A percentile compares a stretch with the other conserved stretches of the same genome.
Conservation (phyloP, 1,140 invertebrate species). For the Thrips palmi region DNA sequence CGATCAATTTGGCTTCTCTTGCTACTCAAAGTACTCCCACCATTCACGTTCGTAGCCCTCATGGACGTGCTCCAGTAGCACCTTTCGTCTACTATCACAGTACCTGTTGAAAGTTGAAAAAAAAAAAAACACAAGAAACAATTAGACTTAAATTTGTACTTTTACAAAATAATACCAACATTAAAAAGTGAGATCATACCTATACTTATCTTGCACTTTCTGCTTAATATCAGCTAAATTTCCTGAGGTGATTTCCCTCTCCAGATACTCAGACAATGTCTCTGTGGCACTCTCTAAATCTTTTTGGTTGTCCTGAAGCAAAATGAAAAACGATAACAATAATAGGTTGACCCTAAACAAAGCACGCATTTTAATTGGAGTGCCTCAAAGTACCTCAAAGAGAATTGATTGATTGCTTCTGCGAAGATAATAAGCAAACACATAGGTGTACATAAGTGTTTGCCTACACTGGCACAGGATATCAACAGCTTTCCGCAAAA, state of each 20-base stretch:
- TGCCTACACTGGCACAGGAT: constrained; percentile 93
- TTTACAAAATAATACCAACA: constrained; percentile 1
- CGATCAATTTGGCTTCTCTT: constrained; percentile 2
- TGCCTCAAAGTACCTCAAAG: constrained; percentile 50
- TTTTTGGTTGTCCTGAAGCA: constrained; percentile 75
- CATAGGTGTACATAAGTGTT: constrained; percentile 98
- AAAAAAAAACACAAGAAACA: constrained; percentile 7
- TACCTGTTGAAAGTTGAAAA: constrained; percentile 50
- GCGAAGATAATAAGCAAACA: constrained; percentile 94
- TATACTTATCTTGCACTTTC: constrained; percentile 98
- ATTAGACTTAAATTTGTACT: neutral
- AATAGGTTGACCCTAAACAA: neutral
- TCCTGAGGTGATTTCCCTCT: constrained; percentile 93
- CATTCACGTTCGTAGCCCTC: constrained; percentile 97
- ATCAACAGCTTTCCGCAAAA: constrained; percentile 93
- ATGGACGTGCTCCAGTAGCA: constrained; percentile 88
- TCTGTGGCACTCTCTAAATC: constrained; percentile 95
- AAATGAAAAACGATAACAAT: constrained; percentile 5
- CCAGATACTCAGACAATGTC: constrained; percentile 90
- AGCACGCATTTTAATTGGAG: constrained; percentile 8
- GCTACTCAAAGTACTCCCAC: constrained; percentile 87
- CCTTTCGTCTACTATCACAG: constrained; percentile 88
- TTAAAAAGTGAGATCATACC: constrained; percentile 32
- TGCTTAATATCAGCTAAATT: constrained; percentile 97
- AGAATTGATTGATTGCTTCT: constrained; percentile 98